Percentiles rank a stretch among this genome's conserved stretches.
Conservation (phyloP, 2,113 vertebrate genomes). For the Trinectes maculatus region DNA sequence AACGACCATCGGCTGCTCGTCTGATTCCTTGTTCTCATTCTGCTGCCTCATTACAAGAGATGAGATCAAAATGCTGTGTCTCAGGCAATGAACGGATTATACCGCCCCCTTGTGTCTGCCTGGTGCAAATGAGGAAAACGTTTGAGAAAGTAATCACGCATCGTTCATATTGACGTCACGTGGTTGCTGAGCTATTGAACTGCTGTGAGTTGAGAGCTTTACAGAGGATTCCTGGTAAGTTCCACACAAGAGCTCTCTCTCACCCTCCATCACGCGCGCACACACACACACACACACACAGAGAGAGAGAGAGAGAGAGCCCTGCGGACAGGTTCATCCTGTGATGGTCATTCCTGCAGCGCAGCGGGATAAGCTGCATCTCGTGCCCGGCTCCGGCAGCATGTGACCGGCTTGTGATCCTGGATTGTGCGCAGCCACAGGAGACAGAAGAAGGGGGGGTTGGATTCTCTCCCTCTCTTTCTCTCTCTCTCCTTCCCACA, state of each 20-base stretch:
- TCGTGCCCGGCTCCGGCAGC: conserved; percentile 69
- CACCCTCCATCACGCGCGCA: neutral
- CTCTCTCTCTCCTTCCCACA: neutral
- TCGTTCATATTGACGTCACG: conserved; percentile 7
- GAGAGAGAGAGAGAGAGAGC: too few species aligned
- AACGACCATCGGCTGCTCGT: conserved; percentile 8
- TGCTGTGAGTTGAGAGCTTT: neutral
- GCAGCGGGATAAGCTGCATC: conserved; percentile 73
- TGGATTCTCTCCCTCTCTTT: neutral
- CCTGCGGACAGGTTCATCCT: conserved; percentile 69
- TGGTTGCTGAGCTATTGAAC: conserved; percentile 12
- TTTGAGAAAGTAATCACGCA: neutral
- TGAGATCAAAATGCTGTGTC: neutral
- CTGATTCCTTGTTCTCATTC: neutral
- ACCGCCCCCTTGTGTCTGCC: conserved; percentile 61
- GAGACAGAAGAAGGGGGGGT: neutral
- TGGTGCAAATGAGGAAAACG: neutral
- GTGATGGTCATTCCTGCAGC: conserved; percentile 76
- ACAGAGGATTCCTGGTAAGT: conserved; percentile 15
- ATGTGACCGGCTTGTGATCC: conserved; percentile 79
- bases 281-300: neutral
- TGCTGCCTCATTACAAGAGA: conserved; percentile 2
- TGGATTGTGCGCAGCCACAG: conserved; percentile 6
- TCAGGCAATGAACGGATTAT: neutral
- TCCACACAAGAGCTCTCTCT: conserved; percentile 3